Conservation (phyloP, 2,888 invertebrate genomes). For the Geophilus truncorum region DNA sequence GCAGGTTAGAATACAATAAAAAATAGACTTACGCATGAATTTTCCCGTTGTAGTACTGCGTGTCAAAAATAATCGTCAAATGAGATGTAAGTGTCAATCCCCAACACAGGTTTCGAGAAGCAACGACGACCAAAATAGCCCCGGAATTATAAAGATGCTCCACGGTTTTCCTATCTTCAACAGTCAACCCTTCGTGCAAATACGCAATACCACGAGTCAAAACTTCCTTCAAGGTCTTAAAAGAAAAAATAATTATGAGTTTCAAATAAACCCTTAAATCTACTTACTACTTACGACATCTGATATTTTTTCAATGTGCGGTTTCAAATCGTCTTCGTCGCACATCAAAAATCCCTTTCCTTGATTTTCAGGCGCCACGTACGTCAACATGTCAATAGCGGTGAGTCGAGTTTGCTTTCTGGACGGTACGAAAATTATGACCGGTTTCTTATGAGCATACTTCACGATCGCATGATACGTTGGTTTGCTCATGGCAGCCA, state of each 20-base stretch:
- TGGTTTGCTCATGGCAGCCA: constrained; percentile 97
- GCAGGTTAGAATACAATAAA: background rate
- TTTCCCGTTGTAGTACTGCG: constrained; percentile 83
- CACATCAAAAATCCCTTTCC: constrained; percentile 86
- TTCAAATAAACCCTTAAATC: background rate
- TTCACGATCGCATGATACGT: constrained; percentile 87
- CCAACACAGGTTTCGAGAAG: constrained; percentile 88
- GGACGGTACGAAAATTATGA: constrained; percentile 85
- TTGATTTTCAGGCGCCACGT: constrained; percentile 82
- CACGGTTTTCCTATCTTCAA: constrained; percentile 79
- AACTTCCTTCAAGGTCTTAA: constrained; percentile 81
- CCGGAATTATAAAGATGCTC: constrained; percentile 90
- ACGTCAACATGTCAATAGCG: constrained; percentile 91
- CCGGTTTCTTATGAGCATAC: constrained; percentile 76
- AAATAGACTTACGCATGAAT: constrained; percentile 48
- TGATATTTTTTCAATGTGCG: constrained; percentile 77
- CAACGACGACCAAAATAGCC: constrained; percentile 87
- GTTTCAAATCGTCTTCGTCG: constrained; percentile 75
- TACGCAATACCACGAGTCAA: constrained; percentile 93
- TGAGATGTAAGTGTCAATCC: constrained; percentile 83
- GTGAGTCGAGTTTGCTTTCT: constrained; percentile 86
- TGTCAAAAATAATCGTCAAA: constrained; percentile 95
- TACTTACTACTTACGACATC: constrained; percentile 63
- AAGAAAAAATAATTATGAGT: constrained; percentile 28
- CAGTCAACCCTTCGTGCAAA: constrained; percentile 87